Conservation (phyloP, 1,140 invertebrate genomes). For the Pseudomyrmex gracilis region DNA sequence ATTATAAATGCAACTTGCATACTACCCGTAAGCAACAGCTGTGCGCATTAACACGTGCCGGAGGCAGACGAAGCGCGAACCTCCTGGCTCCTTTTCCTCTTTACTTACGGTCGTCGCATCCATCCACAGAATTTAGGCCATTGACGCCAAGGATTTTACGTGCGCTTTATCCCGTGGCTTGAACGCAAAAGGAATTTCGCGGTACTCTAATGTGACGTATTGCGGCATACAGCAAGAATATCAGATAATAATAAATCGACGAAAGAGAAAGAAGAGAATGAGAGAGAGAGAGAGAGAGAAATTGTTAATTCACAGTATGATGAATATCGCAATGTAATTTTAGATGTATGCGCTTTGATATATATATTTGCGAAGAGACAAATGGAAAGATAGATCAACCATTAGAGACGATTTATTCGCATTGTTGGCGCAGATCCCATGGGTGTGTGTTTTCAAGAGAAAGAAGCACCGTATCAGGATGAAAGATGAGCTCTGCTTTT, state of each 20-base stretch:
- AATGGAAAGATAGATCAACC: constrained; percentile 14
- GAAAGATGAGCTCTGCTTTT: constrained; percentile 49
- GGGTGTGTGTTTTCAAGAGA: constrained; percentile 28
- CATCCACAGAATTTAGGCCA: constrained; percentile 52
- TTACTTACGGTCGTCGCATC: constrained; percentile 51
- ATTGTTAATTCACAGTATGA: not conserved
- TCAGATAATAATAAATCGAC: constrained; percentile 11
- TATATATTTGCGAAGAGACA: not conserved
- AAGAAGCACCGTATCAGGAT: constrained; percentile 28
- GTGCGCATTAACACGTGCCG: constrained; percentile 42
- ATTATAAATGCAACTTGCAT: constrained; percentile 44
- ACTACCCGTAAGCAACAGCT: constrained; percentile 38
- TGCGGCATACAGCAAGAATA: not conserved
- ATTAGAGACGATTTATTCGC: constrained; percentile 29
- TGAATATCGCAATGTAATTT: not conserved
- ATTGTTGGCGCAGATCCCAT: constrained; percentile 28
- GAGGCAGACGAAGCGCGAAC: constrained; percentile 19
- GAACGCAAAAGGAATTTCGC: constrained; percentile 45
- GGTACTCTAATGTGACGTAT: constrained; percentile 7
- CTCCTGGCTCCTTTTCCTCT: constrained; percentile 42
- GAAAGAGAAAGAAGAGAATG: not conserved
- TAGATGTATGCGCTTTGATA: not conserved
- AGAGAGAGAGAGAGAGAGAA: constrained; percentile 1
- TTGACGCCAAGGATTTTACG: constrained; percentile 40
- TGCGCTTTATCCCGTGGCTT: constrained; percentile 50